These are phyloP conservation scores for Nothobranchius furzeri DNA, from an alignment of 2,113 vertebrate species.

Conservation along the genomic window DNA sequence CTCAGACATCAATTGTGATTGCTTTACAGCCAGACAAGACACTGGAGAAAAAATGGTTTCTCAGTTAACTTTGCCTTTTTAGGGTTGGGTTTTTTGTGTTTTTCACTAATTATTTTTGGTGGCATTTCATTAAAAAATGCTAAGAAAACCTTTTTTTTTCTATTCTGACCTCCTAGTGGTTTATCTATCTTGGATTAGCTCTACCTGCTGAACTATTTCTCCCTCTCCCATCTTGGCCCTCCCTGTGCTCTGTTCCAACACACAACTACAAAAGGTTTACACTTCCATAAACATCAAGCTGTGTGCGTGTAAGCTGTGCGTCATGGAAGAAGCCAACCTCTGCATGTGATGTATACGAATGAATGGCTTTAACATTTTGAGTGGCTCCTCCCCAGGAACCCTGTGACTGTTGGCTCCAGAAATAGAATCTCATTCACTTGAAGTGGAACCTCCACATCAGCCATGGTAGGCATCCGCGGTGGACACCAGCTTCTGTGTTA, in stretches of 20 bases:
- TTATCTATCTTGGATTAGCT: not conserved
- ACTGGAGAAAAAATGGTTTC: too few relatives aligned
- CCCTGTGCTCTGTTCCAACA: slow-evolving; percentile 18
- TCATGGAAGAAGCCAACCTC: slow-evolving; percentile 65
- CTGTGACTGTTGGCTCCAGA: slow-evolving; percentile 67
- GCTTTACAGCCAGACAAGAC: too few relatives aligned
- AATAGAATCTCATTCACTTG: slow-evolving; percentile 67
- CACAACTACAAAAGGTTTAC: slow-evolving; percentile 50
- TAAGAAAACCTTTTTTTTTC: too few relatives aligned
- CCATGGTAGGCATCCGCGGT: slow-evolving; percentile 41
- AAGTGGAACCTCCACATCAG: slow-evolving; percentile 68
- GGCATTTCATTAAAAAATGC: too few relatives aligned
- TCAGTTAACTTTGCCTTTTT: too few relatives aligned
- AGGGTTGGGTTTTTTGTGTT: too few relatives aligned
- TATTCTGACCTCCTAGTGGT: too few relatives aligned
- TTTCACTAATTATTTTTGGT: too few relatives aligned
- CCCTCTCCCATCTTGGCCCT: not conserved
- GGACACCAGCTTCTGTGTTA: slow-evolving; percentile 18
- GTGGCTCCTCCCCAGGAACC: slow-evolving; percentile 53
- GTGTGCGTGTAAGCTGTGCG: slow-evolving; percentile 58
- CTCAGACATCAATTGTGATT: too few relatives aligned
- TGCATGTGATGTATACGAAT: slow-evolving; percentile 64
- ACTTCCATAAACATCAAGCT: slow-evolving; percentile 66
- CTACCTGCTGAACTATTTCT: slow-evolving; percentile 12
- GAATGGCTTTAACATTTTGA: slow-evolving; percentile 59